Conservation (phyloP, 2,113 vertebrate species). For the Lota lota region DNA sequence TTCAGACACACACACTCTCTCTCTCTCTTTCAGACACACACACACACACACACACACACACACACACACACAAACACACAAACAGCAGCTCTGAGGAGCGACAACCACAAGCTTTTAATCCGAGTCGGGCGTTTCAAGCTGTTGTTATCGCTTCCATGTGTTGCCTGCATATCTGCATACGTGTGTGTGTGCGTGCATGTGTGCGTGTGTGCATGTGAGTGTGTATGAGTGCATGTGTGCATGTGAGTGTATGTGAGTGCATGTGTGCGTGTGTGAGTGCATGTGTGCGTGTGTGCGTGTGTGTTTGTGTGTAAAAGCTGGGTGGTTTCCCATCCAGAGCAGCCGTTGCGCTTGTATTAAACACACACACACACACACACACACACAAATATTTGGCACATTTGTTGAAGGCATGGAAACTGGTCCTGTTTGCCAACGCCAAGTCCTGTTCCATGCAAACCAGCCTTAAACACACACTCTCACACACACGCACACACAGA, state of each 20-base stretch:
- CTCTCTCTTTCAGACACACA: no score
- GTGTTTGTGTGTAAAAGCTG: conserved; percentile 19
- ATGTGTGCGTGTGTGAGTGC: conserved; percentile 11
- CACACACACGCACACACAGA: not conserved
- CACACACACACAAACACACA: conserved; percentile 6
- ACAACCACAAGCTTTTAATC: conserved; percentile 12
- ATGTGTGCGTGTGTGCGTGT: conserved; percentile 25
- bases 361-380: conserved; percentile 31
- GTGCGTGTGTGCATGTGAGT: conserved; percentile 32
- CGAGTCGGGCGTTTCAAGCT: conserved; percentile 37
- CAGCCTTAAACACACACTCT: not conserved
- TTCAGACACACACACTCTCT: no score
- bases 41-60: not conserved
- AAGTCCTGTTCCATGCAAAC: conserved; percentile 28
- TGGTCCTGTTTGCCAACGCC: conserved; percentile 47
- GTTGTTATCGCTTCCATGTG: conserved; percentile 9
- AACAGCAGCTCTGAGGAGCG: not conserved
- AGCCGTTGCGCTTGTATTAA: conserved; percentile 70
- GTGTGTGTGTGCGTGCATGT: conserved; percentile 20
- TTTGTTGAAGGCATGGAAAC: conserved; percentile 65
- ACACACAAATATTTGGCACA: conserved; percentile 39
- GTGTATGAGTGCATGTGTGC: conserved; percentile 5
- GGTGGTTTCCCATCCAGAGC: conserved; percentile 66
- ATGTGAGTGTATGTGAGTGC: conserved; percentile 34
- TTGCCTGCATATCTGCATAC: not conserved